These are phyloP conservation scores for Alectura lathami DNA, from an alignment of 2,113 vertebrate genomes.

Conservation along the genomic window DNA sequence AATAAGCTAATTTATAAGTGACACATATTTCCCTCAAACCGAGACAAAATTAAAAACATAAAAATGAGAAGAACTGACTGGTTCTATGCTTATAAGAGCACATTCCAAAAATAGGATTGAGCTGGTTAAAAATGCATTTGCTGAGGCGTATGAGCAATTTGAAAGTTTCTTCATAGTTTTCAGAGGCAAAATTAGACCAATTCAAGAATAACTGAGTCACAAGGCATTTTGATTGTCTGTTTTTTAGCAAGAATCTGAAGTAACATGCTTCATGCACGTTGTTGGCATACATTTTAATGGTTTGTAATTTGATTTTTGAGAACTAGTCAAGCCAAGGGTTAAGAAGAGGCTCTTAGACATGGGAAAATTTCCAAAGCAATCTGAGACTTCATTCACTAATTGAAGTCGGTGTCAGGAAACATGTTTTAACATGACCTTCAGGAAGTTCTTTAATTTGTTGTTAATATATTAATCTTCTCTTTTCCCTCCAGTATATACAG, in stretches of 20 bases:
- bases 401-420: neutral
- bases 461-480: neutral
- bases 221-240: neutral
- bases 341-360: neutral
- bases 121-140: neutral
- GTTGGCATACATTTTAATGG: neutral
- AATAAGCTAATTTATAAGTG: conserved; percentile 45
- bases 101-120: neutral
- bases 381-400: neutral
- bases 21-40: conserved; percentile 34
- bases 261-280: neutral
- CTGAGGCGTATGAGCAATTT: rapidly evolving
- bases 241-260: neutral
- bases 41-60: conserved; percentile 1
- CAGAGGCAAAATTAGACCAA: neutral
- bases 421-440: conserved; percentile 15
- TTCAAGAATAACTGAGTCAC: neutral
- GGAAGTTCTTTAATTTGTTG: conserved; percentile 33
- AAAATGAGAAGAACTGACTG: neutral
- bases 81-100: neutral
- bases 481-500: neutral
- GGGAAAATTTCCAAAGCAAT: conserved; percentile 20
- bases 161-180: conserved; percentile 7
- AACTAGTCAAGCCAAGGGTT: neutral
- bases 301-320: conserved; percentile 10